phyloP scores from a whole-genome alignment of 2,797 vertebrate genomes.

The Enoplosus armatus region DNA sequence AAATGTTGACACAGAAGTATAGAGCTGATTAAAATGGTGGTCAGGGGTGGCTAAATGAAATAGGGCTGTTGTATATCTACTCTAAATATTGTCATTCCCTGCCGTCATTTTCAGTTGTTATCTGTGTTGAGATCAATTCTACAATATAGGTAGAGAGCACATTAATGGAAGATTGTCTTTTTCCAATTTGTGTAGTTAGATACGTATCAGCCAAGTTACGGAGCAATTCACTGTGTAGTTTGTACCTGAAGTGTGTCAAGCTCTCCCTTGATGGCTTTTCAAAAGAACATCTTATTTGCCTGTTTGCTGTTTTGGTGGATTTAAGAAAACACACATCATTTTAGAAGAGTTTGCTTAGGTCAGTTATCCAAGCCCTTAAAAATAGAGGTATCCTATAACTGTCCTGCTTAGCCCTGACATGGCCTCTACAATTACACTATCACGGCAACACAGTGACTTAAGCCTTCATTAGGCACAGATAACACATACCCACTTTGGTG shows the following conservation, averaged over 20 bases:
- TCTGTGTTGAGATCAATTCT: conserved; percentile 8
- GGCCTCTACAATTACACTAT: conserved; percentile 60
- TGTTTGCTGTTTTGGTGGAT: too few species aligned
- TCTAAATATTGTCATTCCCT: conserved; percentile 32
- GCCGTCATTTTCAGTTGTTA: conserved; percentile 33
- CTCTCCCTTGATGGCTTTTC: conserved; percentile 36
- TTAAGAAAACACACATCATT: too few species aligned
- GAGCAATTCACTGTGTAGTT: conserved; percentile 26
- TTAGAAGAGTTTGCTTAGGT: conserved; percentile 40
- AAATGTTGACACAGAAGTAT: conserved; percentile 23
- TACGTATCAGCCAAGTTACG: background rate
- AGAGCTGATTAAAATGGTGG: conserved; percentile 58
- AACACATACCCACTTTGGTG: conserved; percentile 68
- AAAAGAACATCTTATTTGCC: conserved; percentile 46
- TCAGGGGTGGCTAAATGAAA: conserved; percentile 29
- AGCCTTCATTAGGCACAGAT: conserved; percentile 74
- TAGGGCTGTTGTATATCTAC: conserved; percentile 12
- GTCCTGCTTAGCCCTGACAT: conserved; percentile 47
- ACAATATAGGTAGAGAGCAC: background rate
- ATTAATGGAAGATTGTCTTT: conserved; percentile 7
- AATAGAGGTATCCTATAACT: conserved; percentile 37
- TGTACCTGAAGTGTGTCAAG: conserved; percentile 32
- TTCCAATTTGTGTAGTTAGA: conserved; percentile 24
- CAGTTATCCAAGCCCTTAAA: conserved; percentile 45
- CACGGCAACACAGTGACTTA: conserved; percentile 53